Evolutionary conservation across 2,113 vertebrate genomes (phyloP), one percentile per base, ranked within the genome.

Genomic region (Cyprinodon brontotheroides): DNA sequence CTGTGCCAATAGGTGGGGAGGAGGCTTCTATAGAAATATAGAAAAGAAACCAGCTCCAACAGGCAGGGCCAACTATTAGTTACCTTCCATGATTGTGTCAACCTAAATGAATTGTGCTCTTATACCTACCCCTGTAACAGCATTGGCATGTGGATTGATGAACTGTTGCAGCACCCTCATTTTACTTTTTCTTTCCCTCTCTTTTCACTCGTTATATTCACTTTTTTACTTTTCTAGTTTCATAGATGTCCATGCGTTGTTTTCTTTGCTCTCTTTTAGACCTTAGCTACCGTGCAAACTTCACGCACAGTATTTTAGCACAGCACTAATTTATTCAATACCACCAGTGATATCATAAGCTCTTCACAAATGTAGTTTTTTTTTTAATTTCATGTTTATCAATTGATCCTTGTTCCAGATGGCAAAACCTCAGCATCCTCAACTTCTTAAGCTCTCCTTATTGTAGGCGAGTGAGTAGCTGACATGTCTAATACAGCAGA

Each of bases 131-230:
- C 57, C 40, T 75, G 74, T 83, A 73, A 82, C 61, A 73, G 64
- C 81, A 68, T 90, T 91, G 89, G 86, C 91, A 88, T 91, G 91
- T 91, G 88, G 86, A 90, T 87, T 86, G 87, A 78, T 62, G 82
- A 81, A 76, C 68, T 43, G 79, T 61, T 86, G 87, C 84, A 87
- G 87, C 85, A 89, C 85, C 85, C 53, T 80, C 41, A 70, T 68
- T 57, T 63, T 22, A 71, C 74, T 76, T 67, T 63, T 77, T 75
- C 15, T 77, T 80, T 72, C 40, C 15, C 64, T 65, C 40, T 81
- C 76, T 57, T 17, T 37, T 62, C 37, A 45, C 47, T 1, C 22
- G 39, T 22, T 13, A 17, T 61, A 60, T 29, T 65, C 3, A 9
- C 14, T 85, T 75, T 67, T 78, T 71, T 22, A 11, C 60, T 48